Evolutionary conservation across 2,797 vertebrate genomes (phyloP).

Genomic region (Falco rusticolus): DNA sequence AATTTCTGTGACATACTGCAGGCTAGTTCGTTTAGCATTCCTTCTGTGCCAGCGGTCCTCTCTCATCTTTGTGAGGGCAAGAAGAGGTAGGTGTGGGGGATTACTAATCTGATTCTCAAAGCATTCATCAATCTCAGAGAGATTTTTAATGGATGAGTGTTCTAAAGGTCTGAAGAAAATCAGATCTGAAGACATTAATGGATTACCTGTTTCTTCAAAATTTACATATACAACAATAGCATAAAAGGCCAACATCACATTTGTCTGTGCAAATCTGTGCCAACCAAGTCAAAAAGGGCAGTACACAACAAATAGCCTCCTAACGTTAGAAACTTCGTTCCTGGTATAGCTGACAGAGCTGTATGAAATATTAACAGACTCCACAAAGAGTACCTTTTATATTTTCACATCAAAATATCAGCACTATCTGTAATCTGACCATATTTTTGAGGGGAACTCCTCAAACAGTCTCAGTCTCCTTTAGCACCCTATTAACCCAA

Average conservation of each 20-base stretch:
- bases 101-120: neutral
- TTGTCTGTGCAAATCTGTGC: neutral
- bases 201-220: neutral
- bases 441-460: neutral
- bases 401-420: neutral
- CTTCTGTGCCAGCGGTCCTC: neutral
- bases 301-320: neutral
- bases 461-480: neutral
- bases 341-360: neutral
- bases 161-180: constrained; percentile 29
- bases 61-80: constrained; percentile 1
- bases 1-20: neutral
- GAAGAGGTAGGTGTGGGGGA: neutral
- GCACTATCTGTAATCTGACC: neutral
- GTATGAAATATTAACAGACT: neutral
- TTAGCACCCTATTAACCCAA: neutral
- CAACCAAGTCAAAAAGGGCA: neutral
- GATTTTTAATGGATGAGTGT: constrained; percentile 21
- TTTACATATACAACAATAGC: neutral
- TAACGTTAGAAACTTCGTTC: neutral
- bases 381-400: neutral
- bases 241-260: constrained; percentile 1
- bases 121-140: constrained; percentile 25
- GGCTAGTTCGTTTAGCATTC: neutral
- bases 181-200: constrained; percentile 27